Conservation (phyloP, 2,888 invertebrate genomes). For the Andrena haemorrhoa region DNA sequence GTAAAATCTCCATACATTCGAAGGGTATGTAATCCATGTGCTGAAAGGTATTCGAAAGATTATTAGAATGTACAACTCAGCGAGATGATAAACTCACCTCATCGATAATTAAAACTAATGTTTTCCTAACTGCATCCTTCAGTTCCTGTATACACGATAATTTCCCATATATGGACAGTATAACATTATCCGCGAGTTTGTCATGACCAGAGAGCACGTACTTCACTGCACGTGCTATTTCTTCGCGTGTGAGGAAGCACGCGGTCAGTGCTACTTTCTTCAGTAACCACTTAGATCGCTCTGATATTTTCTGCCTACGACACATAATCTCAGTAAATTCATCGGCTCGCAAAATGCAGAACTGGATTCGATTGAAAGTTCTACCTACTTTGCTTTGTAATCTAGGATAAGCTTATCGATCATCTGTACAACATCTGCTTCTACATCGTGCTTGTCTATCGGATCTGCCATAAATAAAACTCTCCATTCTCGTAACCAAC, state of each 20-base stretch:
- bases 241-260: conserved; percentile 80
- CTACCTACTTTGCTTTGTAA: conserved; percentile 63
- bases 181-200: conserved; percentile 79
- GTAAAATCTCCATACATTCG: conserved; percentile 90
- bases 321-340: conserved; percentile 75
- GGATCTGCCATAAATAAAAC: conserved; percentile 88
- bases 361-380: neutral
- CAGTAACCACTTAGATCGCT: conserved; percentile 83
- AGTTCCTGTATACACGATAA: conserved; percentile 73
- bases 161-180: conserved; percentile 79
- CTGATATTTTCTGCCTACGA: conserved; percentile 70
- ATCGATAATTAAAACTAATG: conserved; percentile 89
- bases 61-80: neutral
- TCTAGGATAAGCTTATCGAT: conserved; percentile 86
- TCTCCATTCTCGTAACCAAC: conserved; percentile 89
- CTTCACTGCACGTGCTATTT: conserved; percentile 84
- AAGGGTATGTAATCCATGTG: conserved; percentile 91
- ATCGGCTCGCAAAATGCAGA: conserved; percentile 63
- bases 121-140: conserved; percentile 86
- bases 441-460: conserved; percentile 83
- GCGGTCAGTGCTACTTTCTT: conserved; percentile 84
- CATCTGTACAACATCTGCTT: conserved; percentile 84
- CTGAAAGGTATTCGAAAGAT: conserved; percentile 84
- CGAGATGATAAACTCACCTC: conserved; percentile 85
- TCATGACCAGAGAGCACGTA: conserved; percentile 81